Percentiles rank a stretch among this genome's conserved stretches.
Conservation (phyloP, 1,140 invertebrate genomes). For the Zaprionus vittiger region DNA sequence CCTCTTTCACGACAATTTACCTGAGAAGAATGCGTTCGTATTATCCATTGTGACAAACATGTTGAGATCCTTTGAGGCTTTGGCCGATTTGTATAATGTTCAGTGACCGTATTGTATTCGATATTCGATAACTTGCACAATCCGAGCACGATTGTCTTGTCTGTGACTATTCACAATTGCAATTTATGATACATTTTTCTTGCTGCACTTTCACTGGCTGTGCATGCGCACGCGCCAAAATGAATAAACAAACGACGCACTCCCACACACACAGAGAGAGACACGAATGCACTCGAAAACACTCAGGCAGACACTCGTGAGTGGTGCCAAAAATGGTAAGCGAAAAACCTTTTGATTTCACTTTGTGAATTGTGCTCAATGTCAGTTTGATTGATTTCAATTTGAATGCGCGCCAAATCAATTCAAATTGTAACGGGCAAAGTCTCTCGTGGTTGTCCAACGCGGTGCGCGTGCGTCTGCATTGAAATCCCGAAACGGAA, state of each 20-base stretch:
- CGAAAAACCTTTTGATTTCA: constrained; percentile 40
- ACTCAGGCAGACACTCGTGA: constrained; percentile 4
- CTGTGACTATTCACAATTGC: constrained; percentile 33
- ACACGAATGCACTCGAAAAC: constrained; percentile 11
- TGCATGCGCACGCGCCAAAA: constrained; percentile 69
- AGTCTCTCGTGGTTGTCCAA: constrained; percentile 35
- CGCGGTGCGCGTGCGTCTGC: constrained; percentile 76
- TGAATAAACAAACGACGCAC: not conserved
- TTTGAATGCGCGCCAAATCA: constrained; percentile 50
- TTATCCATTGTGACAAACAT: constrained; percentile 84
- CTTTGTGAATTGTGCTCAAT: constrained; percentile 37
- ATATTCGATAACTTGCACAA: constrained; percentile 34
- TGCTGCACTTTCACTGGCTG: constrained; percentile 68
- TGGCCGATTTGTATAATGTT: not conserved
- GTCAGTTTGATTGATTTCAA: constrained; percentile 53
- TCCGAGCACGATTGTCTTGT: constrained; percentile 40
- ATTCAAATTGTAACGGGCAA: constrained; percentile 49
- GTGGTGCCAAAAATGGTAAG: constrained; percentile 55
- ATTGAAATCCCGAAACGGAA: constrained; percentile 84
- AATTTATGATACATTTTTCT: constrained; percentile 63
- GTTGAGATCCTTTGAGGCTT: constrained; percentile 49
- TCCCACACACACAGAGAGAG: constrained; percentile 7
- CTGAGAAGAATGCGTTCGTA: constrained; percentile 80
- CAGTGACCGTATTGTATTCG: not conserved
- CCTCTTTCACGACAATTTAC: constrained; percentile 39